phyloP scores from a whole-genome alignment of 2,797 vertebrate species.

The Serranus cabrilla region DNA sequence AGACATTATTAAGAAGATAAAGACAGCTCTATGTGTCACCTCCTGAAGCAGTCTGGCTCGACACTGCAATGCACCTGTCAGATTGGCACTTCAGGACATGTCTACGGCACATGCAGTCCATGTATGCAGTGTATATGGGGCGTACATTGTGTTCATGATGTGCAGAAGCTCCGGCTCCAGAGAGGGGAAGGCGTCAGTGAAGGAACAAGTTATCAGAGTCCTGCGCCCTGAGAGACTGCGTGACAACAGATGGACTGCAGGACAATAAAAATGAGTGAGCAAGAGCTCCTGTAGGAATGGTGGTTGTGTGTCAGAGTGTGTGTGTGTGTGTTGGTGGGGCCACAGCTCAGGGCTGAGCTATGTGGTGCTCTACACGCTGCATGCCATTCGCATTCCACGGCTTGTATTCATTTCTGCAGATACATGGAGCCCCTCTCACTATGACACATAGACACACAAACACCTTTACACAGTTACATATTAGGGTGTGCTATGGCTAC shows the following conservation, averaged over 20 bases:
- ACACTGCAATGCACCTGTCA: constrained; percentile 48
- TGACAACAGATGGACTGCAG: constrained; percentile 51
- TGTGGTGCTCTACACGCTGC: constrained; percentile 37
- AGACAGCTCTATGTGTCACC: neutral
- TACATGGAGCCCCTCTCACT: constrained; percentile 35
- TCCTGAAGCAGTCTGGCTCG: neutral
- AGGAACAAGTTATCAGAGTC: constrained; percentile 37
- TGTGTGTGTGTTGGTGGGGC: constrained; percentile 2
- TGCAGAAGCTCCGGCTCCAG: constrained; percentile 29
- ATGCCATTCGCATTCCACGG: constrained; percentile 62
- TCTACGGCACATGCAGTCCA: neutral
- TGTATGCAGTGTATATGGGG: neutral
- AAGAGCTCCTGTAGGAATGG: constrained; percentile 4
- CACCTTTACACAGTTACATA: neutral
- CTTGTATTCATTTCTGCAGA: constrained; percentile 69
- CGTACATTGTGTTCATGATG: constrained; percentile 20
- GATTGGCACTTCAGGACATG: constrained; percentile 13
- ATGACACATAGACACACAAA: constrained; percentile 1
- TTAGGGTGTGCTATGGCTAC: too few relatives aligned
- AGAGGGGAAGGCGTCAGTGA: constrained; percentile 23
- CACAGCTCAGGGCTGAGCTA: constrained; percentile 37
- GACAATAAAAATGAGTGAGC: constrained; percentile 33
- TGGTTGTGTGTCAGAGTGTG: constrained; percentile 14
- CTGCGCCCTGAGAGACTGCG: constrained; percentile 11
- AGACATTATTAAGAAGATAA: neutral